Conservation (phyloP, 2,888 invertebrate genomes). For the Ceriagrion tenellum region DNA sequence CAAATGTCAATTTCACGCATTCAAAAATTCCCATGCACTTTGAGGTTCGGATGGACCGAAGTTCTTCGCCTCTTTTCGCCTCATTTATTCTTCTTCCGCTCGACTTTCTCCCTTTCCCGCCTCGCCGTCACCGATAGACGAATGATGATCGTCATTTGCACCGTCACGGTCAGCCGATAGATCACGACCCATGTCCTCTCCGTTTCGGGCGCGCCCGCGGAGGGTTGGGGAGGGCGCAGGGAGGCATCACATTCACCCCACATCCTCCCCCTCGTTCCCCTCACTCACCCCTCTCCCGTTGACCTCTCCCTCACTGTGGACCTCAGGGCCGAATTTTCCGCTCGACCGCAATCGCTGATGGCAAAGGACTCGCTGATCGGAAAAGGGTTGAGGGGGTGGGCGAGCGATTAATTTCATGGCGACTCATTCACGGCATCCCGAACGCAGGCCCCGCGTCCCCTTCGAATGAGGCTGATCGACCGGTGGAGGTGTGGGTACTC, state of each 20-base stretch:
- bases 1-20: no score
- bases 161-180: neutral
- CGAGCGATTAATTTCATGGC: constrained; percentile 3
- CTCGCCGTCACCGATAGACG: neutral
- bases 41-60: no score
- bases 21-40: no score
- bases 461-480: no score
- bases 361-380: neutral
- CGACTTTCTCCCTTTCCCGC: neutral
- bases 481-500: no score
- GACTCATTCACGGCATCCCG: neutral
- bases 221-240: neutral
- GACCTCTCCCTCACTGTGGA: neutral
- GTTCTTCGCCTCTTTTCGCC: no score
- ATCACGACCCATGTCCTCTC: neutral
- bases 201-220: neutral
- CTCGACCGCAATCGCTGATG: neutral
- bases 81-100: no score
- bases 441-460: neutral
- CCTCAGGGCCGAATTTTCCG: neutral
- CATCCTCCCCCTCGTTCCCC: neutral
- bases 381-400: neutral
- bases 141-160: neutral
- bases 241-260: neutral
- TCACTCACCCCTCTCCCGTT: neutral